Base-by-base conservation (phyloP, 2,113 vertebrate species). In the Lophotis ruficrista region DNA sequence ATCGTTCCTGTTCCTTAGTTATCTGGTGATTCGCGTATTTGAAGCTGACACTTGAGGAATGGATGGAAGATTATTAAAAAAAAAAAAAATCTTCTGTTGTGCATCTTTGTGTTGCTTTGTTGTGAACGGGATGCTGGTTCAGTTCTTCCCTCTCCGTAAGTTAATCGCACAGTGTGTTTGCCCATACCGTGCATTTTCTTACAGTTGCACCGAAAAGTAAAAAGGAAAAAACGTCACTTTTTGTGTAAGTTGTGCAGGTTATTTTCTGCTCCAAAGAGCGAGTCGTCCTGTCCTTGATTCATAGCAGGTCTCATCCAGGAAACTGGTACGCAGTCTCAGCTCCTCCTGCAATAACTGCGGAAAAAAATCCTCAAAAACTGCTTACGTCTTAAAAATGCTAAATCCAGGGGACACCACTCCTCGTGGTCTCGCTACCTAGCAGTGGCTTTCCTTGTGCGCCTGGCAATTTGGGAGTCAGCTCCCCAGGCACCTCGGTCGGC, bases 401-500 rank as follows among this genome's bases (percentile, higher is more conserved):
- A 10, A 25, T 7, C 12, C 35, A 8, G 47, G 61, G 8, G n/a
- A 3, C 15, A 3, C 21, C 20, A 3, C 53, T 57, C 31, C 54
- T 9, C 4, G 9, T 11, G 30, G 5, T 27, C 16, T 30, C 33
- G 38, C 0, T 7, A 0, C 2, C 30, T 65, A 4, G 6, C 24
- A 33, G 7, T 6, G 38, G 48, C 65, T 41, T 33, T 35, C 50
- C 76, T 10, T 5, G 20, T 14, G 37, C 31, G 6, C 14, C 76
- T 48, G 28, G 18, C 8, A 4, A 6, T 1, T 35, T 12, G 28
- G 5, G 47, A 65, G 6, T 16, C 17, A 6, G 2, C 37, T 21
- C 28, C 38, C 6, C 9, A 0, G 10, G 4, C 10, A 1, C 50
- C n/a, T 37, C 0, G 1, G 12, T 3, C 11, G 27, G 38, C 54